A percentile compares a stretch with the other conserved stretches of the same genome.
These are phyloP conservation scores for Drosophila saltans DNA, from an alignment of 1,140 invertebrate genomes.

Conservation along the genomic window DNA sequence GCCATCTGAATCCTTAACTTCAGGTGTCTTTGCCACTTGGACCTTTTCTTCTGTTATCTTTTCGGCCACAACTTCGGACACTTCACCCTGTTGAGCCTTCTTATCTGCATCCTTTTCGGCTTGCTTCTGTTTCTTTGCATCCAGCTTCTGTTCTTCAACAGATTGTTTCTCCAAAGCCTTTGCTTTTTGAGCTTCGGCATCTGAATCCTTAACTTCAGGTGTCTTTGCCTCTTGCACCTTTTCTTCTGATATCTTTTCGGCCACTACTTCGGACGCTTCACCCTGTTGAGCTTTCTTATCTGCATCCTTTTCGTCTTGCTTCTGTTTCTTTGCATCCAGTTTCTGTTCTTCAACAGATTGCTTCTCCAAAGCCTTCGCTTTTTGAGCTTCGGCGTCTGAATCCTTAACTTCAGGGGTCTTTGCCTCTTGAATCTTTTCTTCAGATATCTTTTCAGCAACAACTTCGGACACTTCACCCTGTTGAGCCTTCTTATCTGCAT, in stretches of 20 bases:
- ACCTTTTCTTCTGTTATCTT: slow-evolving; percentile 33
- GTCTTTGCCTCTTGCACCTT: slow-evolving; percentile 3
- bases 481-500: slow-evolving; percentile 26
- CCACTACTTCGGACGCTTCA: slow-evolving; percentile 42
- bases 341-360: slow-evolving; percentile 33
- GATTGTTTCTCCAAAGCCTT: slow-evolving; percentile 26
- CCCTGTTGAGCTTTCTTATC: slow-evolving; percentile 24
- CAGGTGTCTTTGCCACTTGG: slow-evolving; percentile 14
- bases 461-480: slow-evolving; percentile 45
- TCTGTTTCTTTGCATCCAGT: slow-evolving; percentile 28
- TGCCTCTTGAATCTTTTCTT: slow-evolving; percentile 15
- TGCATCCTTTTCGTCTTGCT: slow-evolving; percentile 16
- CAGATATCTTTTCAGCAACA: slow-evolving; percentile 26
- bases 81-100: slow-evolving; percentile 38
- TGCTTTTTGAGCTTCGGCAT: slow-evolving; percentile 17
- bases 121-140: slow-evolving; percentile 17
- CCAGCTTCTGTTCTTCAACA: slow-evolving; percentile 25
- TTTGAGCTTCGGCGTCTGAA: slow-evolving; percentile 38
- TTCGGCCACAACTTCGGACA: slow-evolving; percentile 34
- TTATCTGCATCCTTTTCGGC: slow-evolving; percentile 18
- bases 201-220: slow-evolving; percentile 10
- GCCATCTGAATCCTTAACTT: slow-evolving; percentile 13
- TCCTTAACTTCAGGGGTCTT: slow-evolving; percentile 22
- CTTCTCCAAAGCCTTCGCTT: slow-evolving; percentile 38
- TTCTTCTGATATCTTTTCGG: slow-evolving; percentile 28